Evolutionary conservation across 2,888 invertebrate genomes (phyloP).

Genomic region (Capitulum mitella): DNA sequence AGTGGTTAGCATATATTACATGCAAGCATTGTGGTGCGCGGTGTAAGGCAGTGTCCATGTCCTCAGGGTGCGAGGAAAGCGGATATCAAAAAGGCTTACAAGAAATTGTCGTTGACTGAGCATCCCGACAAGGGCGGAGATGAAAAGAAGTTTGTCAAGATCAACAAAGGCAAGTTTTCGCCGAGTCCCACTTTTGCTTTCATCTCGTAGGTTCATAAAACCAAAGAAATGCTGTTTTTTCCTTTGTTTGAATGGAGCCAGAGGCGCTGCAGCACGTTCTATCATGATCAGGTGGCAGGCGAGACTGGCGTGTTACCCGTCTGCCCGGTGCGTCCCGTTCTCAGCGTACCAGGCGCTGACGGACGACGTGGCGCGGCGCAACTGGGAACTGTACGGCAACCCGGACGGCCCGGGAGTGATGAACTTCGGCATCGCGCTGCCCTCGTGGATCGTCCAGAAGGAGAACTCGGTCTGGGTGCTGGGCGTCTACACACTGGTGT

Average conservation of each 20-base stretch:
- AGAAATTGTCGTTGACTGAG: constrained; percentile 80
- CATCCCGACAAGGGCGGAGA: constrained; percentile 99
- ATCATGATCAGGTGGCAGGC: too few species aligned
- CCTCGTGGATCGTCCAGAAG: constrained; percentile 99
- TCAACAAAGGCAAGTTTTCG: constrained; percentile 85
- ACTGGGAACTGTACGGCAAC: constrained; percentile 99
- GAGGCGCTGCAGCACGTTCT: too few species aligned
- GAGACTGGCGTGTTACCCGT: too few species aligned
- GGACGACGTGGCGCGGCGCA: constrained; percentile 91
- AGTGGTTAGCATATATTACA: too few species aligned
- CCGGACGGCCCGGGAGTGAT: constrained; percentile 99
- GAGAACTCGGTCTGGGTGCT: constrained; percentile 98
- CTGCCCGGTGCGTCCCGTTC: constrained; percentile 23
- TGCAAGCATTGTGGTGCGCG: too few species aligned
- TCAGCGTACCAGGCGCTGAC: constrained; percentile 72
- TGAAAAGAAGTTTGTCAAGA: constrained; percentile 93
- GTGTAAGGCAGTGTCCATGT: background rate
- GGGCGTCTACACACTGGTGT: constrained; percentile 87
- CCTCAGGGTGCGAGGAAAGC: constrained; percentile 68
- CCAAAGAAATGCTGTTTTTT: too few species aligned
- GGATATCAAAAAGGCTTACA: constrained; percentile 92
- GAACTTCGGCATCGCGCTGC: constrained; percentile 97
- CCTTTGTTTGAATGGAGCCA: too few species aligned
- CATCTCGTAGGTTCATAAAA: too few species aligned
- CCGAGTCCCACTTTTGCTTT: too few species aligned